Evolutionary conservation across 2,113 vertebrate genomes (phyloP).

Genomic region (Gnathonemus longibarbis): DNA sequence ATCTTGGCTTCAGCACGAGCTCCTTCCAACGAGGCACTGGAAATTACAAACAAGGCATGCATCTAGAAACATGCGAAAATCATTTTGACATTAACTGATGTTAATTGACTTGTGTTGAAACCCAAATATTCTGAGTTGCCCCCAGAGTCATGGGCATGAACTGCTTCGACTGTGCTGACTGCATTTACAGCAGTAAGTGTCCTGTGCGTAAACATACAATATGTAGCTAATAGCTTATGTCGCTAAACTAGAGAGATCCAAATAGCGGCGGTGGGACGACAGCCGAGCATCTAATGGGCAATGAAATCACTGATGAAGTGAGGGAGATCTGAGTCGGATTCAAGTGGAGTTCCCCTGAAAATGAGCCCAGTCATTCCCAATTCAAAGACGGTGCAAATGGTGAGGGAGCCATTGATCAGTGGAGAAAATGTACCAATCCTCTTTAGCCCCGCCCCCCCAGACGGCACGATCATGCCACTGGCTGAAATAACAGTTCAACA

Average conservation of each 20-base stretch:
- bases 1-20: not conserved
- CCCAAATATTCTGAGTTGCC: not conserved
- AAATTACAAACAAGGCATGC: not conserved
- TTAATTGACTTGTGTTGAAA: not conserved
- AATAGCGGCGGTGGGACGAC: not conserved
- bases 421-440: conserved; percentile 56
- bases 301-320: conserved; percentile 54
- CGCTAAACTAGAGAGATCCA: not conserved
- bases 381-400: conserved; percentile 64
- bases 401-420: conserved; percentile 73
- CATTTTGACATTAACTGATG: not conserved
- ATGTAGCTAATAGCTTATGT: not conserved
- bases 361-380: conserved; percentile 65
- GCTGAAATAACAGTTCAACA: conserved; percentile 57
- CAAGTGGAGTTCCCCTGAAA: conserved; percentile 45
- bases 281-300: conserved; percentile 37
- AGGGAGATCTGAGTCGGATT: not conserved
- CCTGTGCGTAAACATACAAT: not conserved
- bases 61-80: not conserved
- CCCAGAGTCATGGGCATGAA: not conserved
- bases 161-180: not conserved
- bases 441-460: conserved; percentile 24
- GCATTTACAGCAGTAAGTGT: not conserved
- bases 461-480: conserved; percentile 36
- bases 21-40: not conserved